Evolutionary conservation across 2,888 invertebrate species (phyloP).

Genomic region (Latrodectus elegans): DNA sequence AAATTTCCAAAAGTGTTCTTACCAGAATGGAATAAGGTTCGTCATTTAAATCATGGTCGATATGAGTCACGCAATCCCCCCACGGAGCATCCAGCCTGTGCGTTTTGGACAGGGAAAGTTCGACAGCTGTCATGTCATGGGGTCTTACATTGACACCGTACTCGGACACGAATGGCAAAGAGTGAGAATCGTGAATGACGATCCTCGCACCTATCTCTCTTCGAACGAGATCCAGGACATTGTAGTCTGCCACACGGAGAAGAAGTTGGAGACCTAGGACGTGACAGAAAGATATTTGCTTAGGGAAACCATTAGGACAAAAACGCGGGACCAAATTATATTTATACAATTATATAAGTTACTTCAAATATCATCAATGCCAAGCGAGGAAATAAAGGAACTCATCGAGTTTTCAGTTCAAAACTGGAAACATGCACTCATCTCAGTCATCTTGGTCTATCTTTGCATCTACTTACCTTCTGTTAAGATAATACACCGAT

Average conservation of each 20-base stretch:
- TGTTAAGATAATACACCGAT: too few species aligned
- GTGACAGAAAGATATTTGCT: background rate
- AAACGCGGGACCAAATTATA: background rate
- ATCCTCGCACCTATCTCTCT: constrained; percentile 45
- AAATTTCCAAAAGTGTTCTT: background rate
- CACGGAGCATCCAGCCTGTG: constrained; percentile 24
- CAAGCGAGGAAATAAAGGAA: too few species aligned
- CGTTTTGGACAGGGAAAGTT: constrained; percentile 17
- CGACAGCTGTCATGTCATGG: constrained; percentile 28
- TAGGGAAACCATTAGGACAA: background rate
- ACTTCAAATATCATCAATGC: too few species aligned
- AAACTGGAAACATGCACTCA: too few species aligned
- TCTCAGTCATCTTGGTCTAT: too few species aligned
- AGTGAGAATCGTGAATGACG: constrained; percentile 33
- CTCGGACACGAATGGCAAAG: constrained; percentile 39
- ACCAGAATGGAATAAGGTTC: constrained; percentile 48
- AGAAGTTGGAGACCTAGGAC: constrained; percentile 45
- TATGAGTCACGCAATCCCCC: constrained; percentile 24
- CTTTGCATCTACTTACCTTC: too few species aligned
- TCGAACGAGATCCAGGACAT: constrained; percentile 24
- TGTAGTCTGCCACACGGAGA: constrained; percentile 20
- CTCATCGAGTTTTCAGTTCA: too few species aligned
- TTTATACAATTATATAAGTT: background rate
- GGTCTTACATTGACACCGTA: constrained; percentile 47
- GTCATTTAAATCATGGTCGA: background rate